These are phyloP conservation scores for Apamea epomidion DNA, from an alignment of 2,888 invertebrate species.

Conservation along the genomic window DNA sequence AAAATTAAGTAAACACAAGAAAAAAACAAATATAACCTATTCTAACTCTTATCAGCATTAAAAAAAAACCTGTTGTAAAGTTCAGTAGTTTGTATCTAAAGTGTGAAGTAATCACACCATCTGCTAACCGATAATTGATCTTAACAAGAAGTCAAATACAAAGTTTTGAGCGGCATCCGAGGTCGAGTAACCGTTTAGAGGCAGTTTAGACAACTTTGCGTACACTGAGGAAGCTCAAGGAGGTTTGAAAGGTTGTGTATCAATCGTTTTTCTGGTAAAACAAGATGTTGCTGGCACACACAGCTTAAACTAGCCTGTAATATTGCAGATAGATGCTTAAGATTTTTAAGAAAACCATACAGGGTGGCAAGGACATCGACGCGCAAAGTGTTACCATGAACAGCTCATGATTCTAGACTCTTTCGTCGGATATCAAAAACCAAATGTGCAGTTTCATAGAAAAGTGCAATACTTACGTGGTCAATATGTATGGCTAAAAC, in stretches of 20 bases:
- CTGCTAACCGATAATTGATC: slow-evolving; percentile 1
- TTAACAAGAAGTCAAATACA: slow-evolving; percentile 5
- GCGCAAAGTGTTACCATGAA: no score
- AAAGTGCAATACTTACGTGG: no score
- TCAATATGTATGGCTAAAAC: no score
- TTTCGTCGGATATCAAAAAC: no score
- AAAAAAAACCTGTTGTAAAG: slow-evolving; percentile 13
- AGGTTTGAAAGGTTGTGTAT: background rate
- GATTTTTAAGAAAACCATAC: background rate
- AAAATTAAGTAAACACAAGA: background rate
- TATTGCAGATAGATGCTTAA: background rate
- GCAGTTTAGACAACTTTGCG: slow-evolving; percentile 22
- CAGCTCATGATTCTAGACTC: no score
- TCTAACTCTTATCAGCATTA: background rate
- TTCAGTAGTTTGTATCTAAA: slow-evolving; percentile 9
- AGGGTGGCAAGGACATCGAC: no score
- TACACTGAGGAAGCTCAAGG: background rate
- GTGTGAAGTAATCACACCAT: slow-evolving; percentile 19
- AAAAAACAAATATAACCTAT: background rate
- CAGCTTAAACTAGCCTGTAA: background rate
- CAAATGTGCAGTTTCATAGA: no score
- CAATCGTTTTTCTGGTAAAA: slow-evolving; percentile 3
- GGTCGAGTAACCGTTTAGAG: slow-evolving; percentile 17
- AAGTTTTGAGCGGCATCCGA: slow-evolving; percentile 18
- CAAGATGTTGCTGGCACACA: slow-evolving; percentile 13